Evolutionary conservation across 2,888 invertebrate species (phyloP).

Genomic region (Limnephilus auricula): DNA sequence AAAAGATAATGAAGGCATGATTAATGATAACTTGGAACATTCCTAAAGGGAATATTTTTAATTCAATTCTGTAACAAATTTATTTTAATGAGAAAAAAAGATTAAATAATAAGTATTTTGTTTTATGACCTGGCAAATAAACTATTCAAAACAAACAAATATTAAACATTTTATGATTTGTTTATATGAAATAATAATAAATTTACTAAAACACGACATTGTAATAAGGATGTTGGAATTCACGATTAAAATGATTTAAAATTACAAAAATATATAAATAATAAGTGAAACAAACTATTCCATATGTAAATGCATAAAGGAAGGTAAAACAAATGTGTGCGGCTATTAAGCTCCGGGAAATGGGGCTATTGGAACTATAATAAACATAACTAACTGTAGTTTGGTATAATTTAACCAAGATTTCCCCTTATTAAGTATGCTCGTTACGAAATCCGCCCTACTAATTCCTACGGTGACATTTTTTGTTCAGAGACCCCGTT

Average conservation of each 20-base stretch:
- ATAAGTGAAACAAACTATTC: neutral
- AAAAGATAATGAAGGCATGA: neutral
- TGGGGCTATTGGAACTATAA: constrained; percentile 7
- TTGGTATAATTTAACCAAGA: neutral
- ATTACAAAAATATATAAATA: neutral
- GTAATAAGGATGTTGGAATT: neutral
- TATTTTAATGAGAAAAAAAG: too few species aligned
- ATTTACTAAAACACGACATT: neutral
- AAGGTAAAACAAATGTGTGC: neutral
- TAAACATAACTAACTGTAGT: constrained; percentile 21
- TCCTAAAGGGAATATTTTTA: neutral
- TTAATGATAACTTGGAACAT: neutral
- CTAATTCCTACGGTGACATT: neutral
- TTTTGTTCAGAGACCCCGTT: neutral
- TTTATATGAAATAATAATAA: neutral
- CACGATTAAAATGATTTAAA: neutral
- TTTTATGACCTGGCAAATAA: neutral
- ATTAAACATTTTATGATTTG: neutral
- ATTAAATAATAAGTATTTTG: neutral
- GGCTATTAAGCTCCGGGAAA: neutral
- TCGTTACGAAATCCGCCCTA: neutral
- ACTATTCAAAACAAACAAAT: neutral
- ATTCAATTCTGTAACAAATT: neutral
- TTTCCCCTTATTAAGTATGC: constrained; percentile 13
- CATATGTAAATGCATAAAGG: neutral